These are phyloP conservation scores for Neopipo cinnamomea DNA, from an alignment of 2,113 vertebrate genomes.

Conservation along the genomic window DNA sequence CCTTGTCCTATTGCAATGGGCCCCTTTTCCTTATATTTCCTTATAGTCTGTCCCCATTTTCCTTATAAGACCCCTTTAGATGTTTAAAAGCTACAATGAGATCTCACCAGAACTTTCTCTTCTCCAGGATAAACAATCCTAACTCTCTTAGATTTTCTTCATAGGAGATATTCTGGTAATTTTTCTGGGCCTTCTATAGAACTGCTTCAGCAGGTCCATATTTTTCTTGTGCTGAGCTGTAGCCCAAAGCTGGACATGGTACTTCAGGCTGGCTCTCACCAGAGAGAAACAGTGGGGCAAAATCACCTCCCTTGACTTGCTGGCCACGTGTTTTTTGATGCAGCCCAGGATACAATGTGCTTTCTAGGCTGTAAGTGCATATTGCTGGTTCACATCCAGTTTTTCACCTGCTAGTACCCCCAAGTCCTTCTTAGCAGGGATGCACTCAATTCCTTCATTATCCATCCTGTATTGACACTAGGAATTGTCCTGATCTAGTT, in stretches of 20 bases:
- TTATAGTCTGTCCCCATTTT: not conserved
- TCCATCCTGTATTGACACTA: not conserved
- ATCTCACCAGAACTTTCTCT: not conserved
- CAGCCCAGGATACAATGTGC: not conserved
- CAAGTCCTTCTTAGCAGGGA: fast-evolving
- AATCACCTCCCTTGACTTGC: not conserved
- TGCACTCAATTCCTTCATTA: not conserved
- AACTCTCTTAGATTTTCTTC: not conserved
- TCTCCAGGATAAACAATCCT: not conserved
- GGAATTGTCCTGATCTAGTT: not conserved
- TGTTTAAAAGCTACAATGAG: not conserved
- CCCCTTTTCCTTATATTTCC: no score
- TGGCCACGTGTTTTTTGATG: not conserved
- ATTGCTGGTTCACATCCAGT: not conserved
- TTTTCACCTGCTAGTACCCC: not conserved
- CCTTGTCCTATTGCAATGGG: not conserved
- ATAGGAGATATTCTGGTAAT: not conserved
- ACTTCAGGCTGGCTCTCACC: not conserved
- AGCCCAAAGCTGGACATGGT: not conserved
- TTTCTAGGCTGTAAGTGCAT: not conserved
- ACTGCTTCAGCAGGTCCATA: not conserved
- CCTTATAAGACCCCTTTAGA: not conserved
- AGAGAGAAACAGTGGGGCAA: not conserved
- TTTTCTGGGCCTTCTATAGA: not conserved
- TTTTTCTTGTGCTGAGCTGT: not conserved